Evolutionary conservation across 2,888 invertebrate species (phyloP).

Genomic region (Drosophila pseudotakahashii): DNA sequence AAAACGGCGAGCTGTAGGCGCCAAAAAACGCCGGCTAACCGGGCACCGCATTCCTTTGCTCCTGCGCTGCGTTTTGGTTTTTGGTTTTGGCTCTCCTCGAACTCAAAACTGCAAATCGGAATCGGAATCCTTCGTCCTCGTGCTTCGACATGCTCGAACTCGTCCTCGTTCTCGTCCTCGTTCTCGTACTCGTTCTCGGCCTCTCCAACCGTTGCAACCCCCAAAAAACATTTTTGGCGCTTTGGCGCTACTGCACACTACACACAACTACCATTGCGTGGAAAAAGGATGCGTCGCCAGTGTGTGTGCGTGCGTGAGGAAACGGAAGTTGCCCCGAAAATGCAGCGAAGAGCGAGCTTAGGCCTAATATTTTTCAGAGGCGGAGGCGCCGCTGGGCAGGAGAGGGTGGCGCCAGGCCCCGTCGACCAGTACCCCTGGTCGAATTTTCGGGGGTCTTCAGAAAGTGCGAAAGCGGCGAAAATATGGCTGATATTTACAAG

Average conservation of each 20-base stretch:
- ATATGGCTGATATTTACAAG: conserved; percentile 15
- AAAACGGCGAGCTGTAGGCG: conserved; percentile 32
- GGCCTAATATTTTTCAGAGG: conserved; percentile 40
- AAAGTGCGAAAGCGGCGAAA: conserved; percentile 8
- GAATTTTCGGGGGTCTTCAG: neutral
- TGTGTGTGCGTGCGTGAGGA: conserved; percentile 42
- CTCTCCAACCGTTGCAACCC: conserved; percentile 61
- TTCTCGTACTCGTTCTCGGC: conserved; percentile 41
- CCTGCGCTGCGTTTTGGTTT: conserved; percentile 11
- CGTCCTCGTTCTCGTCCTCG: conserved; percentile 58
- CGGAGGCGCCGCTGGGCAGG: conserved; percentile 21
- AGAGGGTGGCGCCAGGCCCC: conserved; percentile 7
- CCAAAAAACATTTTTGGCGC: conserved; percentile 55
- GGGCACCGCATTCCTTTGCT: conserved; percentile 74
- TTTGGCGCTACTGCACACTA: too few relatives aligned
- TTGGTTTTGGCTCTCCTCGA: conserved; percentile 17
- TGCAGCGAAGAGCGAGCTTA: conserved; percentile 45
- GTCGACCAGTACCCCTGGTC: conserved; percentile 17
- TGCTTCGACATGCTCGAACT: conserved; percentile 45
- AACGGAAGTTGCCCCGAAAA: conserved; percentile 52
- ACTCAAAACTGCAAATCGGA: neutral
- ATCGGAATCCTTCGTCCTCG: conserved; percentile 18
- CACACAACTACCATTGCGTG: conserved; percentile 12
- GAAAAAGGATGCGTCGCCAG: conserved; percentile 18
- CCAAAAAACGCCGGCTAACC: conserved; percentile 66